phyloP scores from a whole-genome alignment of 2,888 invertebrate genomes.

The Podotricha telesiphe region DNA sequence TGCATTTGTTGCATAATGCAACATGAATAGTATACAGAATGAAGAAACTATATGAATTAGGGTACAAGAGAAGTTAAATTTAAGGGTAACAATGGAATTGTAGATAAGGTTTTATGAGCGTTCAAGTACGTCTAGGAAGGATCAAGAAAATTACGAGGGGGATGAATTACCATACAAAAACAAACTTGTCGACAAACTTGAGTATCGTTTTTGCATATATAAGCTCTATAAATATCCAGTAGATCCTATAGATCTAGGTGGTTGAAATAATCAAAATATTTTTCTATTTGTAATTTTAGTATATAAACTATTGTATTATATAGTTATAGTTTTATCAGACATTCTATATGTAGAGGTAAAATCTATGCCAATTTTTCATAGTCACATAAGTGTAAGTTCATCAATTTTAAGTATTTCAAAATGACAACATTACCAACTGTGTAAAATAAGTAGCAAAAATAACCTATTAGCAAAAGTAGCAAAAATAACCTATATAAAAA shows the following conservation, averaged over 20 bases:
- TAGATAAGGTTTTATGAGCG: conserved; percentile 41
- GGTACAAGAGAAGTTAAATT: conserved; percentile 26
- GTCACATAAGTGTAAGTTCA: no score
- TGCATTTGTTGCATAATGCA: neutral
- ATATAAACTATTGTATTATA: neutral
- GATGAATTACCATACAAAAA: conserved; percentile 39
- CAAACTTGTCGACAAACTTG: conserved; percentile 26
- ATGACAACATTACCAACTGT: no score
- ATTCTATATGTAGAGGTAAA: no score
- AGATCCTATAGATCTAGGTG: neutral
- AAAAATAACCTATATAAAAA: no score
- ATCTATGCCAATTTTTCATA: no score
- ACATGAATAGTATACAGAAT: neutral
- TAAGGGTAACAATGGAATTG: conserved; percentile 36
- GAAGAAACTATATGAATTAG: conserved; percentile 5
- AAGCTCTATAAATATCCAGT: conserved; percentile 8
- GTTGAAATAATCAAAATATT: conserved; percentile 3
- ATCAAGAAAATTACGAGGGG: conserved; percentile 41
- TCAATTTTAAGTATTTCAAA: no score
- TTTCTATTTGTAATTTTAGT: neutral
- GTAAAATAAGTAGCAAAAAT: no score
- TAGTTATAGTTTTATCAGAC: neutral
- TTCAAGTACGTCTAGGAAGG: conserved; percentile 39
- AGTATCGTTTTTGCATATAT: conserved; percentile 7
- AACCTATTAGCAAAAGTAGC: no score